phyloP scores from a whole-genome alignment of 1,140 invertebrate genomes.

The Ostrea denselamellosa region DNA sequence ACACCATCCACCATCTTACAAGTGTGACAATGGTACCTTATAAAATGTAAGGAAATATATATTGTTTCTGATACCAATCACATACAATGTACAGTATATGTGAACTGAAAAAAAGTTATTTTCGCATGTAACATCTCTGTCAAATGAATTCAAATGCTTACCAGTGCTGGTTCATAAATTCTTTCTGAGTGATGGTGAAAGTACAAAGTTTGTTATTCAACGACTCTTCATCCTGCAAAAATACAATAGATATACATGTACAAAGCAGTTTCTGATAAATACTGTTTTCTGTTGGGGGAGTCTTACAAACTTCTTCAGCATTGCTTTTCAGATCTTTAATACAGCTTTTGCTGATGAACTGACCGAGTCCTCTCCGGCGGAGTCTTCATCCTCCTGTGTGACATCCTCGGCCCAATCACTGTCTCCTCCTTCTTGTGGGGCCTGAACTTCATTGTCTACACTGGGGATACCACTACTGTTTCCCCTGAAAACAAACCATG shows the following conservation, averaged over 20 bases:
- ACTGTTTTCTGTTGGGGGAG: not conserved
- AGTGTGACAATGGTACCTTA: slow-evolving; percentile 97
- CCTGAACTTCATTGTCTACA: slow-evolving; percentile 48
- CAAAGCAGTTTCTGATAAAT: not conserved
- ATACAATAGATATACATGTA: slow-evolving; percentile 50
- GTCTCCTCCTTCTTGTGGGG: slow-evolving; percentile 82
- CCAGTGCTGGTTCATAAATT: slow-evolving; percentile 97
- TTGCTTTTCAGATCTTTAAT: not conserved
- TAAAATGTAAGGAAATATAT: not conserved
- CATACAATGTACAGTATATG: not conserved
- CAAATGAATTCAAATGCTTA: slow-evolving; percentile 65
- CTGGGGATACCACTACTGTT: slow-evolving; percentile 76
- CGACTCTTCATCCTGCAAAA: slow-evolving; percentile 91
- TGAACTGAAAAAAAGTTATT: not conserved
- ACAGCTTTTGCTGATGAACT: slow-evolving; percentile 60
- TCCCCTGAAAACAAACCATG: slow-evolving; percentile 80
- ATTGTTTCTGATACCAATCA: not conserved
- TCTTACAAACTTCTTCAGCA: not conserved
- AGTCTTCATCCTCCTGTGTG: slow-evolving; percentile 92
- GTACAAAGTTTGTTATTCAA: slow-evolving; percentile 95
- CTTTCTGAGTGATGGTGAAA: slow-evolving; percentile 97
- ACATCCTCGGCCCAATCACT: slow-evolving; percentile 91
- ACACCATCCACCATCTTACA: slow-evolving; percentile 99
- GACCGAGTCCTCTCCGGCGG: slow-evolving; percentile 92
- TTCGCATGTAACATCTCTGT: not conserved